Evolutionary conservation across 1,140 invertebrate genomes (phyloP), one percentile per base, ranked within the genome.

Genomic region (Drosophila suzukii): DNA sequence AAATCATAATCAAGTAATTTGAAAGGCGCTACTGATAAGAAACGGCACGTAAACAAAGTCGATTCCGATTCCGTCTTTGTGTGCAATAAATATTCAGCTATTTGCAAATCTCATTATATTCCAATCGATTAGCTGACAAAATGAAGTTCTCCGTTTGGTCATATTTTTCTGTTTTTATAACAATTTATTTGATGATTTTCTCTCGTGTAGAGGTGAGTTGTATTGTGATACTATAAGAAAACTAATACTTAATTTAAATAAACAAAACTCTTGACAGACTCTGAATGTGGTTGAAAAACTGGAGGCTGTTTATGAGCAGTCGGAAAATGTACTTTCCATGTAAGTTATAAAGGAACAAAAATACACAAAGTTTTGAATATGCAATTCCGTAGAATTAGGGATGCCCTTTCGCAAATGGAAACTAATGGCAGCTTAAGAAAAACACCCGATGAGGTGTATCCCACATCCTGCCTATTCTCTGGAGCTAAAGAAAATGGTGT

Each of bases 381-480:
- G 10, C 0, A 1, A 15, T 4, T 27, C 1, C n/a, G 0, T 6
- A 76, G 73, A 10, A 38, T 76, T 17, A 58, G 27, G n/a, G 15
- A 20, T 8, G 72, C 57, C 32, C 41, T 74, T 2, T 12, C 34
- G 32, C 20, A 54, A 43, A 11, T 30, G 1, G 34, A 71, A 44
- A 11, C n/a, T n/a, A 30, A 47, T 24, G 17, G 6, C 10, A 30
- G 5, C 12, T 4, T 8, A 39, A 13, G 7, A n/a, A 51, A 12
- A 17, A 24, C n/a, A 6, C 17, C 27, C 3, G 10, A 7, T 2
- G 20, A 51, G 8, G 5, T 13, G 0, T 47, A 57, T 49, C 55
- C 83, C 12, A 50, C 65, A 11, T 75, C 78, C 15, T 86, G 82
- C n/a, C 41, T 82, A 5, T 55, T 39, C 10, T 46, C 63, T 2